These are phyloP conservation scores for Cheilosia vulpina DNA, from an alignment of 2,888 invertebrate genomes.

Conservation along the genomic window DNA sequence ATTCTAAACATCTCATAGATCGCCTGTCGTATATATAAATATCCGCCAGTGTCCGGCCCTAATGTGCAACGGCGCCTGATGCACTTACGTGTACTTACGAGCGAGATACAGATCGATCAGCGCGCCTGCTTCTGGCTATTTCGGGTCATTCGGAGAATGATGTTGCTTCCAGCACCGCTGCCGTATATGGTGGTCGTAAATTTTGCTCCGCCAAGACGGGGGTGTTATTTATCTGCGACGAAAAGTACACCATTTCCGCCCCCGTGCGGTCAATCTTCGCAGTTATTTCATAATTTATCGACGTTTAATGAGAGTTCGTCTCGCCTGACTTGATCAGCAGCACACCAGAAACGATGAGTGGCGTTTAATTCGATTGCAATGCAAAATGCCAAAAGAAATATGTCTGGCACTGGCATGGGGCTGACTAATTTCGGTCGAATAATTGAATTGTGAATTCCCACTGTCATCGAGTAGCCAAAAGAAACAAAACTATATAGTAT, in stretches of 20 bases:
- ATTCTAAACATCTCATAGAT: slow-evolving; percentile 31
- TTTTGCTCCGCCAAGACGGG: slow-evolving; percentile 33
- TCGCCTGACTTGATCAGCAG: slow-evolving; percentile 40
- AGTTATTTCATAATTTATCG: slow-evolving; percentile 72
- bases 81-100: slow-evolving; percentile 37
- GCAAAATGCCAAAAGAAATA: neutral
- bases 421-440: slow-evolving; percentile 63
- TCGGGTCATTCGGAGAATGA: slow-evolving; percentile 45
- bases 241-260: slow-evolving; percentile 56
- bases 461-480: slow-evolving; percentile 33
- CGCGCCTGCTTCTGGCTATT: slow-evolving; percentile 55
- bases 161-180: slow-evolving; percentile 12
- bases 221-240: slow-evolving; percentile 26
- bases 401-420: slow-evolving; percentile 33
- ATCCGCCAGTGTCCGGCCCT: slow-evolving; percentile 7
- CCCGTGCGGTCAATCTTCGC: slow-evolving; percentile 51
- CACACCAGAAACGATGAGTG: slow-evolving; percentile 17
- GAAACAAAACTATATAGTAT: neutral
- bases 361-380: slow-evolving; percentile 40
- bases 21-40: neutral
- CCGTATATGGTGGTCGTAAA: slow-evolving; percentile 50
- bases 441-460: slow-evolving; percentile 69
- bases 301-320: slow-evolving; percentile 66
- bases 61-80: slow-evolving; percentile 51
- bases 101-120: slow-evolving; percentile 50